Base-by-base conservation (phyloP, 2,113 vertebrate genomes). In the Caranx ignobilis region DNA sequence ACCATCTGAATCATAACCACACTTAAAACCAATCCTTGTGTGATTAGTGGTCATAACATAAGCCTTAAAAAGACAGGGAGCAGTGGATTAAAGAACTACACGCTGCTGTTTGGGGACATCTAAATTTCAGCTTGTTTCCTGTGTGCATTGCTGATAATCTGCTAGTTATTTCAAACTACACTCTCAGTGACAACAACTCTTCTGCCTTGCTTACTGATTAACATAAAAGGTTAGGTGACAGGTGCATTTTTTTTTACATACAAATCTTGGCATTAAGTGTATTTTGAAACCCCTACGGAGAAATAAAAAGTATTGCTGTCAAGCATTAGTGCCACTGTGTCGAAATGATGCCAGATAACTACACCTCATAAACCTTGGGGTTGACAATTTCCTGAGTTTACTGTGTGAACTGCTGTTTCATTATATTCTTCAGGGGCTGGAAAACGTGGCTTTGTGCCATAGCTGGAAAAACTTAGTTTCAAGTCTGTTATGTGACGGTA, bases 261-360 rank as follows among this genome's bases (percentile, higher is more conserved):
- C 41, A 65, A 65, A 43, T 62, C 45, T 71, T 71, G 41, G 45
- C 69, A 21, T 81, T 67, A 81, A 73, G 54, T 71, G 60, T 52
- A 55, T 85, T 82, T 43, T 47, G 19, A 70, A 31, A 67, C 59
- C 55, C 67, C 66, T 67, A 39, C 60, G 68, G 62, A 83, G 70
- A 39, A 79, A 72, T 77, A 73, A 84, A 84, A 81, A 87, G 84
- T 76, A 71, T 47, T 47, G 55, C 73, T 75, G 80, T 81, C 60
- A 80, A 34, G 62, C 54, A 71, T 56, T 15, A 62, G 61, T 55
- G 63, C 43, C 75, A 88, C 9, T 65, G 69, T 48, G 63, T 52
- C 11, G 32, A 80, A 75, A 87, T 37, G 55, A 86, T 83, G 77
- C 45, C 66, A 59, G 64, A 76, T 65, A 80, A 87, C 69, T 55